These are phyloP conservation scores for Prietella phreatophila DNA, from an alignment of 2,113 vertebrate species.

Conservation along the genomic window DNA sequence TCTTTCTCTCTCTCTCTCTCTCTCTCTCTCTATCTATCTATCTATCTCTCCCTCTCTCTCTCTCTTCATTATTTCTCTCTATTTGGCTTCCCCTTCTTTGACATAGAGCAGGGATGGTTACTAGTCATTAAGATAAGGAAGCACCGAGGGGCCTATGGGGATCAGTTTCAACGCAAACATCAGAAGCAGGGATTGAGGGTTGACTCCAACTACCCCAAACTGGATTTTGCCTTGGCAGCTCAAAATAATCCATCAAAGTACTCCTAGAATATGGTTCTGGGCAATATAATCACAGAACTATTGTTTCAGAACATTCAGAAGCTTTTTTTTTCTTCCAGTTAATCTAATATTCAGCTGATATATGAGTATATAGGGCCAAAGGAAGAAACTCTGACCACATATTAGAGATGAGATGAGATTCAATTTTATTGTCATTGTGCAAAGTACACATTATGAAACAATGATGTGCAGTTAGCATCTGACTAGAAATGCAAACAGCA, in stretches of 20 bases:
- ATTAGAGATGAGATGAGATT: too few species aligned
- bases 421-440: too few species aligned
- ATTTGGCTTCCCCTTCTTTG: slow-evolving; percentile 54
- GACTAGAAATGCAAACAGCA: too few species aligned
- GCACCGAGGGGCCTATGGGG: slow-evolving; percentile 63
- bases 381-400: not conserved
- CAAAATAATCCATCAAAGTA: not conserved
- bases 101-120: slow-evolving; percentile 73
- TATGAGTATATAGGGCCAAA: not conserved
- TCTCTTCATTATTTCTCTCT: slow-evolving; percentile 45
- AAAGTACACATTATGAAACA: too few species aligned
- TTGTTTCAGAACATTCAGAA: not conserved
- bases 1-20: slow-evolving; percentile 38
- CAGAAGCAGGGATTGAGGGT: slow-evolving; percentile 34
- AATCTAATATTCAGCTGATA: not conserved
- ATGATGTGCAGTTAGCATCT: too few species aligned
- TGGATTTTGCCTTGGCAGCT: slow-evolving; percentile 2
- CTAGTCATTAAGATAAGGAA: slow-evolving; percentile 71
- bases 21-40: slow-evolving; percentile 43
- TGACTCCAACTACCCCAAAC: slow-evolving; percentile 14
- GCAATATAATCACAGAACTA: not conserved
- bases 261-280: not conserved
- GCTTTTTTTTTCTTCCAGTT: not conserved
- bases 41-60: too few species aligned
- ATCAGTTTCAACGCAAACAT: slow-evolving; percentile 66